phyloP scores from a whole-genome alignment of 2,113 vertebrate genomes.

The Chamaetylas fuelleborni region DNA sequence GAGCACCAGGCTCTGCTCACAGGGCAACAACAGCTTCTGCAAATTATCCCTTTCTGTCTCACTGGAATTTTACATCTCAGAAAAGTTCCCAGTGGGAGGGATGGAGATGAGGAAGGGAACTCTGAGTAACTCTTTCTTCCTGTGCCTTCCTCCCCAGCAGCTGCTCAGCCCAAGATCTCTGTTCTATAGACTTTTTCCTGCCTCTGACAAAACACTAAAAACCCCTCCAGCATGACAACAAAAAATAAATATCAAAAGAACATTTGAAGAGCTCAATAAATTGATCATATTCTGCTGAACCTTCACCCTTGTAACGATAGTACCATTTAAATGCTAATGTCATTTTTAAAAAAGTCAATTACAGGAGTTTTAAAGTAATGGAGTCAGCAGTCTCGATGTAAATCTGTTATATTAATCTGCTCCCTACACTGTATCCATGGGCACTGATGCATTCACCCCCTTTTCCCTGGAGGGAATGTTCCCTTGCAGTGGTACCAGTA shows the following conservation, averaged over 20 bases:
- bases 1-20: not conserved
- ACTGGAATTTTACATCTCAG: not conserved
- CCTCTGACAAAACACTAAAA: slow-evolving; percentile 51
- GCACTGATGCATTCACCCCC: slow-evolving; percentile 67
- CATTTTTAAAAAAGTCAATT: slow-evolving; percentile 86
- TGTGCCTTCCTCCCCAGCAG: not conserved
- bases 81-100: not conserved
- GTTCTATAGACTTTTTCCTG: not conserved
- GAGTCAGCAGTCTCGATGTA: slow-evolving; percentile 79
- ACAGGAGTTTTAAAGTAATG: slow-evolving; percentile 79
- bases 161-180: not conserved
- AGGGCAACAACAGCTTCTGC: not conserved
- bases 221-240: slow-evolving; percentile 61
- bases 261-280: slow-evolving; percentile 77
- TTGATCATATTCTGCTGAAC: slow-evolving; percentile 78
- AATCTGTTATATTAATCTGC: slow-evolving; percentile 66
- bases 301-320: slow-evolving; percentile 77
- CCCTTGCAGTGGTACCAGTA: slow-evolving; percentile 81
- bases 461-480: slow-evolving; percentile 77
- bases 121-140: not conserved
- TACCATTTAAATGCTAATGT: slow-evolving; percentile 93
- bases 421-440: slow-evolving; percentile 46
- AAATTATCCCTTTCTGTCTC: not conserved
- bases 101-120: not conserved
- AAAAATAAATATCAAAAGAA: slow-evolving; percentile 70